Conservation (phyloP, 2,113 vertebrate genomes). For the Pithys albifrons region DNA sequence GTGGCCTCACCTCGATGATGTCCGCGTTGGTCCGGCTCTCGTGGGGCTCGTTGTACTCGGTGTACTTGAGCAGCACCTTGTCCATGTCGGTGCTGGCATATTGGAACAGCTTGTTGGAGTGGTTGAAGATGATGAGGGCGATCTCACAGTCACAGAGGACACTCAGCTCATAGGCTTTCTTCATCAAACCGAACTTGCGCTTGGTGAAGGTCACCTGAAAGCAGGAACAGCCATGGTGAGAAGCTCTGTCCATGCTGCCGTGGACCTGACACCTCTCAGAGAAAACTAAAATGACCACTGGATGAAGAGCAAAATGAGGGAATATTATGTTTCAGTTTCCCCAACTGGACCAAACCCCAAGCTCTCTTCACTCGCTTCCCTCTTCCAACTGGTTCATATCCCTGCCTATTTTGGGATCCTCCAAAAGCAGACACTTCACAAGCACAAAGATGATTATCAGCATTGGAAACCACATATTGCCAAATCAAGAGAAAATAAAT, state of each 20-base stretch:
- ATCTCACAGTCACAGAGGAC: constrained; percentile 75
- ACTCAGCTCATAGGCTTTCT: constrained; percentile 97
- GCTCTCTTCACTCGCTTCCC: not conserved
- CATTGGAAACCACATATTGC: not conserved
- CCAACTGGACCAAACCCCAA: not conserved
- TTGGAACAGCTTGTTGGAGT: constrained; percentile 96
- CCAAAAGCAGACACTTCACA: not conserved
- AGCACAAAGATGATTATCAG: constrained; percentile 15
- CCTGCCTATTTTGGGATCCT: constrained; percentile 1
- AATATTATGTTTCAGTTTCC: not conserved
- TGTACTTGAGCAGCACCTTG: constrained; percentile 96
- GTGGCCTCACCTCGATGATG: constrained; percentile 87
- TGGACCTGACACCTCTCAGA: accelerated
- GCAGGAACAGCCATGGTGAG: not conserved
- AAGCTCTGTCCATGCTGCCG: accelerated
- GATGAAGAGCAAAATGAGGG: not conserved
- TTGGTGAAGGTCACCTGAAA: constrained; percentile 80
- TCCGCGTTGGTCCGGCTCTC: constrained; percentile 94
- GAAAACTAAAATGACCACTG: not conserved
- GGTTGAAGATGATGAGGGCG: constrained; percentile 81
- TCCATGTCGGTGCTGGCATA: constrained; percentile 98
- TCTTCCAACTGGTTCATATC: not conserved
- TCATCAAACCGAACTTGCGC: constrained; percentile 98
- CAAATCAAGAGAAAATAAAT: constrained; percentile 30
- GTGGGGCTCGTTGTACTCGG: constrained; percentile 93